Conservation (phyloP, 2,888 invertebrate genomes). For the Coelopa pilipes region DNA sequence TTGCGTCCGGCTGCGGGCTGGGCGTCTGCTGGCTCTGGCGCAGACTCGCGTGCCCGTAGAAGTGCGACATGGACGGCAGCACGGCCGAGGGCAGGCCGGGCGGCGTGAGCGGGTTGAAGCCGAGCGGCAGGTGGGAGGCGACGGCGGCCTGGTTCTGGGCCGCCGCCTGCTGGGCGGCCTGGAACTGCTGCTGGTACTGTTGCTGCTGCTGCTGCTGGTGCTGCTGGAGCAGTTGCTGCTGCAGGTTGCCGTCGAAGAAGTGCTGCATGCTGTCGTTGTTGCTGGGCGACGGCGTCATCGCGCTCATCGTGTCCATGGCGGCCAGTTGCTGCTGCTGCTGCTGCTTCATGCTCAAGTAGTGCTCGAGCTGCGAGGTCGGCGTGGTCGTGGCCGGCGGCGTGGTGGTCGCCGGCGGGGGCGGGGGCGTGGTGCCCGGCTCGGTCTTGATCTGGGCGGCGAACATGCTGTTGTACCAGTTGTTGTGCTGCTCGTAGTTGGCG, state of each 20-base stretch:
- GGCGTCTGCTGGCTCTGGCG: conserved; percentile 42
- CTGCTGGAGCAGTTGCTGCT: conserved; percentile 54
- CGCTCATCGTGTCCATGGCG: conserved; percentile 54
- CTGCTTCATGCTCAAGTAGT: conserved; percentile 54
- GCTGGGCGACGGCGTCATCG: conserved; percentile 62
- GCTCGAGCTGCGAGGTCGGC: conserved; percentile 56
- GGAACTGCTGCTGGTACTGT: conserved; percentile 52
- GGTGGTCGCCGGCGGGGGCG: conserved; percentile 30
- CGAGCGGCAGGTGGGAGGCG: conserved; percentile 68
- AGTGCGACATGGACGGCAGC: conserved; percentile 55
- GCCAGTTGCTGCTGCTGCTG: conserved; percentile 46
- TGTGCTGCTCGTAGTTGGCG: conserved; percentile 63
- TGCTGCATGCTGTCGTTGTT: conserved; percentile 57
- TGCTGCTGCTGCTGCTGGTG: conserved; percentile 52
- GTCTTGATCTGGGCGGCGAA: conserved; percentile 63
- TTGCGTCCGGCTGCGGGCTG: conserved; percentile 50
- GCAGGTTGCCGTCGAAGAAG: conserved; percentile 50
- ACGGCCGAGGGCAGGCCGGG: conserved; percentile 69
- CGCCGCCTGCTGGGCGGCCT: conserved; percentile 50
- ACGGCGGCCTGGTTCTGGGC: conserved; percentile 54
- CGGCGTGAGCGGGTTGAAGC: conserved; percentile 73
- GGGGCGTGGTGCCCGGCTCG: conserved; percentile 54
- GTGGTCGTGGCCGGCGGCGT: conserved; percentile 34
- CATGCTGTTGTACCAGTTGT: conserved; percentile 63
- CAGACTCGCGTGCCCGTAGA: conserved; percentile 48